Evolutionary conservation across 2,888 invertebrate species (phyloP), one percentile per base, ranked within the genome.

Genomic region (Drosophila leonis): DNA sequence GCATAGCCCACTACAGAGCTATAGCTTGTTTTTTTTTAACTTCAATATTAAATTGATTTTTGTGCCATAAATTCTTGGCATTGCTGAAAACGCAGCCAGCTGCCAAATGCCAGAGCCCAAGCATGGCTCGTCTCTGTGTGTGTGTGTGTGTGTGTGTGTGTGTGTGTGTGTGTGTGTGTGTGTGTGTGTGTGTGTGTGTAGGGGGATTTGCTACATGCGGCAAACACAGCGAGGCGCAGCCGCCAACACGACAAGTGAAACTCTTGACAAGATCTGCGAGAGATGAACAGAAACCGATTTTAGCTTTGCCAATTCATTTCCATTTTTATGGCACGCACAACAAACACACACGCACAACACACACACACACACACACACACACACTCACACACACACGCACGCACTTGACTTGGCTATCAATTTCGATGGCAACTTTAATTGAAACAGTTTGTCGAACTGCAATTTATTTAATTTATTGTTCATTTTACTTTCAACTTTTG

Each of bases 41-140:
- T 29, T 57, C 7, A 56, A 37, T 70, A 51, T 56, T 27, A 46
- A 68, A 75, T 63, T 62, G 75, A 63, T 70, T 77, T 71, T 57
- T 63, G 65, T 78, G 71, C 74, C 66, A 83, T 33, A 49, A 79
- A 84, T 88, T 84, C 84, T 88, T 88, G 68, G 83, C 86, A 84
- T 84, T 77, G 56, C 79, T 77, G 13, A 42, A 49, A 35, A 41
- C 44, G 49, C 49, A 29, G 42, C 46, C 46, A 65, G 41, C 62
- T 71, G 42, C 55, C 48, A 51, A 49, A 33, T 62, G 20, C 35
- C 63, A 33, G 39, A 15, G 24, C 37, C 35, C 52, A 52, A 24
- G 35, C 35, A 9, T 24, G 52, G 24, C 35, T 10, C 35, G 33
- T 18, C 29, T 20, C 18, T 18, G n/a, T 27, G 4, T 10, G 44